Evolutionary conservation across 2,888 invertebrate genomes (phyloP).

Genomic region (Andrena hattorfiana): DNA sequence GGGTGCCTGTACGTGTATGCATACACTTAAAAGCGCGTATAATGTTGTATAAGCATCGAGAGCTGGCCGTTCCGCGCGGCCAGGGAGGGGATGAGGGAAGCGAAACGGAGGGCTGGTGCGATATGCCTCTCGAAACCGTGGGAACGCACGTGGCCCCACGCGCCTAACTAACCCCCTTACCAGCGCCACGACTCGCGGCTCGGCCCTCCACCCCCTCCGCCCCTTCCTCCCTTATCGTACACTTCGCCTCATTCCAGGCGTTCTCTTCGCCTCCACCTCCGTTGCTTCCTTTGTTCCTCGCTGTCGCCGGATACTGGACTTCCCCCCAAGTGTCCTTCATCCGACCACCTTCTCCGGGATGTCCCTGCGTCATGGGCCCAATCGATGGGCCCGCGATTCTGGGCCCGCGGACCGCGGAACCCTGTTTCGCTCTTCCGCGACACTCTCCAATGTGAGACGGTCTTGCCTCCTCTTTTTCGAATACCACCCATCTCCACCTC

Average conservation of each 20-base stretch:
- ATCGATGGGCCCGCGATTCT: too few relatives aligned
- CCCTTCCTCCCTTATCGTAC: conserved; percentile 44
- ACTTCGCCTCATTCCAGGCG: conserved; percentile 9
- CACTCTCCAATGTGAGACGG: conserved; percentile 32
- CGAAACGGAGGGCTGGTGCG: conserved; percentile 79
- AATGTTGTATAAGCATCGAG: conserved; percentile 70
- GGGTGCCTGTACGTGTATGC: conserved; percentile 51
- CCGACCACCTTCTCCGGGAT: background rate
- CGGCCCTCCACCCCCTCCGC: conserved; percentile 45
- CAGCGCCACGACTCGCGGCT: conserved; percentile 51
- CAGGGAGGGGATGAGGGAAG: conserved; percentile 62
- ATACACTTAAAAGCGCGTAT: conserved; percentile 64
- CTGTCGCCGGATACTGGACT: background rate
- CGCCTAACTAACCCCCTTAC: conserved; percentile 82
- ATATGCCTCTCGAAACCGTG: conserved; percentile 84
- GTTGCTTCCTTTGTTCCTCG: conserved; percentile 15
- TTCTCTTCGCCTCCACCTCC: background rate
- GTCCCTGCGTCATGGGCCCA: background rate
- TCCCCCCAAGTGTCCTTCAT: background rate
- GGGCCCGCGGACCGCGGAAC: background rate
- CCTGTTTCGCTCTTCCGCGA: conserved; percentile 39
- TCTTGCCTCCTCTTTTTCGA: conserved; percentile 68
- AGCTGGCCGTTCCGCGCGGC: conserved; percentile 44
- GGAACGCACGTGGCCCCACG: conserved; percentile 84
- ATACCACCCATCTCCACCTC: conserved; percentile 62